Evolutionary conservation across 2,113 vertebrate genomes (phyloP).

Genomic region (Lepus timidus): DNA sequence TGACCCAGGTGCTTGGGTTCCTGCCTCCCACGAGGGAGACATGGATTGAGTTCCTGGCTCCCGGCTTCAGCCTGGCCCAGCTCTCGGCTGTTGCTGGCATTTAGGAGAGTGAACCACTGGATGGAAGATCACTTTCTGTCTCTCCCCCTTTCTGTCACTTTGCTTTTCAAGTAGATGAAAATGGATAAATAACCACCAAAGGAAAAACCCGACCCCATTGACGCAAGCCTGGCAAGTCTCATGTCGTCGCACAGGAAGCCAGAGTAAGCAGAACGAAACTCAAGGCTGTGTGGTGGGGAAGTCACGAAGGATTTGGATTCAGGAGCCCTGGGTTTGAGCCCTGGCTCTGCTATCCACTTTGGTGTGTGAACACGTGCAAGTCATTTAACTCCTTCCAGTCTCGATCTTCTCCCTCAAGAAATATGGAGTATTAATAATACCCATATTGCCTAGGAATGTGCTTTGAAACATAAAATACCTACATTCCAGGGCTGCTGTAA

Average conservation of each 20-base stretch:
- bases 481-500: background rate
- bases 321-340: background rate
- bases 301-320: background rate
- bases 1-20: too few species aligned
- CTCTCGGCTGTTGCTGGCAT: too few species aligned
- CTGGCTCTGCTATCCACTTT: background rate
- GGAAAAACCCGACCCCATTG: too few species aligned
- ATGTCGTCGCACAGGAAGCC: background rate
- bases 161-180: too few species aligned
- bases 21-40: too few species aligned
- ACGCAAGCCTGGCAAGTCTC: background rate
- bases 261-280: background rate
- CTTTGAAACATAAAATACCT: conserved; percentile 34
- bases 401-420: conserved; percentile 2
- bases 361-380: background rate
- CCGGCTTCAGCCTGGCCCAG: too few species aligned
- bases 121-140: too few species aligned
- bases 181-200: too few species aligned
- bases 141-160: too few species aligned
- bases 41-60: too few species aligned
- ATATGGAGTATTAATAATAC: background rate
- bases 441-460: background rate
- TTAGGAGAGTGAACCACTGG: too few species aligned
- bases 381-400: background rate
- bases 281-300: background rate